Base-by-base conservation (phyloP, 1,140 invertebrate genomes). In the Halyomorpha halys region DNA sequence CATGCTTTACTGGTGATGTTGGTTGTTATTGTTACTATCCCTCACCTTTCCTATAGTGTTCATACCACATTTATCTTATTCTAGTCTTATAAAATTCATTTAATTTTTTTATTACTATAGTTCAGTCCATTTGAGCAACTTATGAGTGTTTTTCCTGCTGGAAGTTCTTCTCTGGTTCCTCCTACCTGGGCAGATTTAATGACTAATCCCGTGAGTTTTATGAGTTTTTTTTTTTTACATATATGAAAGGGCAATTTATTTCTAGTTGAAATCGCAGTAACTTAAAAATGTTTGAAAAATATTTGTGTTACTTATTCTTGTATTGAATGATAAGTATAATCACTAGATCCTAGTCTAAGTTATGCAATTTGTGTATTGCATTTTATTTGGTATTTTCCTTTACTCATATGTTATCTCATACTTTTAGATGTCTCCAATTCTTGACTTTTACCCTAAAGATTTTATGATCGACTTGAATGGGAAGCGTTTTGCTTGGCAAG, bases 401-500 rank as follows among this genome's bases (percentile, higher is more conserved):
- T 47, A 39, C 19, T 49, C 3, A 47, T 62, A 25, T 56, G 19
- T 59, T 65, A 34, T 66, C 53, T 69, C 73, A 69, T 69, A 63
- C 72, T 75, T 75, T 18, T 70, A 91, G 87, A 85, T 88, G 69
- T 99, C 96, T 0, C 76, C 90, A 0, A 98, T 99, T 53, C 97
- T 99, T 68, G 97, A 99, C 76, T 99, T 99, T 77, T 99, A 99
- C 79, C 97, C 97, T 0, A 86, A 85, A 73, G 92, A 99, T 73
- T 99, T 99, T 75, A 96, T 95, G 77, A 96, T 98, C 66, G 97
- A 99, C 79, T 77, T 99, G 56, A 99, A 99, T 79, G 97, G 97
- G 18, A 99, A 99, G 76, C 98, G 97, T 76, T 98, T 91, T 78
- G 96, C 96, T 60, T 99, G 97, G 97, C 96, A 98, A 80, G 97